A percentile compares a stretch with the other conserved stretches of the same genome.
These are phyloP conservation scores for Grantiella picta DNA, from an alignment of 2,113 vertebrate species.

Conservation along the genomic window DNA sequence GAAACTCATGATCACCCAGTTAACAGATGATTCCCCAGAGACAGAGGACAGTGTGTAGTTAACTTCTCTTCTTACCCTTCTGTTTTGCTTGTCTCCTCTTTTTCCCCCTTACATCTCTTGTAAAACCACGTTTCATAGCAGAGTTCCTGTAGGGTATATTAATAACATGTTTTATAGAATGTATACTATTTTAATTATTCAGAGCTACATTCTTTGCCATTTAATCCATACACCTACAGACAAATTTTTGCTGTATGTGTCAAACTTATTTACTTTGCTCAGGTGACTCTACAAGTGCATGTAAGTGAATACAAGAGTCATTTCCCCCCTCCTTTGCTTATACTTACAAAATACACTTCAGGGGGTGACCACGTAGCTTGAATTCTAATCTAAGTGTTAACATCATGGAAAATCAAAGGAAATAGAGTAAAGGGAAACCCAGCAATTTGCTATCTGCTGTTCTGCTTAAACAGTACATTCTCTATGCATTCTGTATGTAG, in stretches of 20 bases:
- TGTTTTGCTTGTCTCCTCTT: not conserved
- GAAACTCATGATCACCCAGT: not conserved
- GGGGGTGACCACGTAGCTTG: not conserved
- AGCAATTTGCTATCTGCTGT: not conserved
- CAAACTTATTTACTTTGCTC: not conserved
- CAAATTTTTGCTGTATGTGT: rapidly evolving
- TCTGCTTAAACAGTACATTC: not conserved
- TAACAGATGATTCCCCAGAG: not conserved
- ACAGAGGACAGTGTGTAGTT: not conserved
- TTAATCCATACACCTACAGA: not conserved
- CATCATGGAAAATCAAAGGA: not conserved
- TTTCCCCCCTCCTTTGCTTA: not conserved
- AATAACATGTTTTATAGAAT: not conserved
- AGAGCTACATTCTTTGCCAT: not conserved
- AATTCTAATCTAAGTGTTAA: not conserved
- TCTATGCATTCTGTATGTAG: not conserved
- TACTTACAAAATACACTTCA: not conserved
- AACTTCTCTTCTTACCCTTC: not conserved
- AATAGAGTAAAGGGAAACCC: not conserved
- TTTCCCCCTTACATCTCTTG: not conserved
- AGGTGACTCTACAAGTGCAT: not conserved
- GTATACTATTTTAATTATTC: not conserved
- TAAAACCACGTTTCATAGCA: not conserved
- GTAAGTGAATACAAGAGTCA: not conserved
- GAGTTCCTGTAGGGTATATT: not conserved